Percentiles rank a stretch among this genome's conserved stretches.
These are phyloP conservation scores for Dyspetes luteomarginatus DNA, from an alignment of 2,888 invertebrate species.

Conservation along the genomic window DNA sequence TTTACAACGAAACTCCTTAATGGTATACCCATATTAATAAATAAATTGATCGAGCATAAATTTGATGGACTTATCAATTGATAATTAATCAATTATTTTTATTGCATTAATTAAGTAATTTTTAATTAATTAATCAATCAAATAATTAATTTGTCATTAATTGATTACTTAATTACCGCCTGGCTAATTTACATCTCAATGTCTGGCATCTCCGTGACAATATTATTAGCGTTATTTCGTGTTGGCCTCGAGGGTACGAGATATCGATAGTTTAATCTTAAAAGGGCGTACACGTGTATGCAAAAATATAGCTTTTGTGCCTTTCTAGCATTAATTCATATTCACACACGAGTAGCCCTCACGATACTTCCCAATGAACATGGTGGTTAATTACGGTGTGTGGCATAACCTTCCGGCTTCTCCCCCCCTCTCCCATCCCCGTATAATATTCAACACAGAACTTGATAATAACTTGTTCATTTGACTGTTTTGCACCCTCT, in stretches of 20 bases:
- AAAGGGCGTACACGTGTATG: not conserved
- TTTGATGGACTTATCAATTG: too few relatives aligned
- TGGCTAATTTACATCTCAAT: not conserved
- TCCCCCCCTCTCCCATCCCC: not conserved
- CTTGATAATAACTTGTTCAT: constrained; percentile 43
- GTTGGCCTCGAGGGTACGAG: not conserved
- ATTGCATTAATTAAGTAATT: too few relatives aligned
- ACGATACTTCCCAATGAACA: not conserved
- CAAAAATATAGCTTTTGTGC: not conserved
- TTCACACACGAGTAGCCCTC: not conserved
- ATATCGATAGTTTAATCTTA: too few relatives aligned
- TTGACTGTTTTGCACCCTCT: constrained; percentile 50
- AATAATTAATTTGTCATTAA: too few relatives aligned
- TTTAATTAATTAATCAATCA: too few relatives aligned
- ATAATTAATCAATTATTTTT: too few relatives aligned
- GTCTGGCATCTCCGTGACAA: not conserved
- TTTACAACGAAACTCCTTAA: too few relatives aligned
- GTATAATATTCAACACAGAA: constrained; percentile 16
- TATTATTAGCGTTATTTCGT: not conserved
- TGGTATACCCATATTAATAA: too few relatives aligned
- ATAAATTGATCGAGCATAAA: too few relatives aligned
- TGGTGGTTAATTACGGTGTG: constrained; percentile 34
- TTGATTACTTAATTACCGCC: not conserved
- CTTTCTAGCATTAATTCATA: too few relatives aligned
- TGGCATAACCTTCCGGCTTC: constrained; percentile 16